Conservation (phyloP, 2,797 vertebrate species). For the Crocidura indochinensis region DNA sequence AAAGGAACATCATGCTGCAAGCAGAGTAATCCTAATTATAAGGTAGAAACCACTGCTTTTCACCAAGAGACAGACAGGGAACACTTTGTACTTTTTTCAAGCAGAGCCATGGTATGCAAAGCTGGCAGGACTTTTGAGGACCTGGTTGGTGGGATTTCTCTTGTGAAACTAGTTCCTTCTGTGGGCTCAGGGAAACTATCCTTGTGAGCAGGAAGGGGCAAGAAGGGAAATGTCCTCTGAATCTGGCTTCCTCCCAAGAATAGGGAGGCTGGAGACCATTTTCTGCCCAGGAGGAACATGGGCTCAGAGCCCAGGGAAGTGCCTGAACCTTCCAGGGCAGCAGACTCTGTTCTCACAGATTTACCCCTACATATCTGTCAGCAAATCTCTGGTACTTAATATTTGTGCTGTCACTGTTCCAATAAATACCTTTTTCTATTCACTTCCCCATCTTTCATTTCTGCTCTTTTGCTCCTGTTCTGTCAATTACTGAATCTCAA, state of each 20-base stretch:
- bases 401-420: background rate
- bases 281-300: background rate
- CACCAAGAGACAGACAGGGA: background rate
- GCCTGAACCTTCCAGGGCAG: background rate
- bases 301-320: fast-evolving
- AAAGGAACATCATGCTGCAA: conserved; percentile 7
- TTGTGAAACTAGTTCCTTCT: background rate
- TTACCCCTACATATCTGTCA: background rate
- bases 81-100: background rate
- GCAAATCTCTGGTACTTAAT: background rate
- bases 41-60: conserved; percentile 52
- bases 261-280: background rate
- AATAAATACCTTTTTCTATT: background rate
- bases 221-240: background rate
- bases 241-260: background rate
- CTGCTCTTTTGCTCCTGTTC: background rate
- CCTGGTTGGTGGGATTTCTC: background rate
- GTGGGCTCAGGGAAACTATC: background rate
- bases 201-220: conserved; percentile 39
- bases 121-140: background rate
- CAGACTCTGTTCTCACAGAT: background rate
- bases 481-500: background rate
- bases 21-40: conserved; percentile 58
- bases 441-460: background rate
- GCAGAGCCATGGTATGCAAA: background rate